Evolutionary conservation across 2,797 vertebrate genomes (phyloP), one percentile per base, ranked within the genome.

Genomic region (Poecilia picta): DNA sequence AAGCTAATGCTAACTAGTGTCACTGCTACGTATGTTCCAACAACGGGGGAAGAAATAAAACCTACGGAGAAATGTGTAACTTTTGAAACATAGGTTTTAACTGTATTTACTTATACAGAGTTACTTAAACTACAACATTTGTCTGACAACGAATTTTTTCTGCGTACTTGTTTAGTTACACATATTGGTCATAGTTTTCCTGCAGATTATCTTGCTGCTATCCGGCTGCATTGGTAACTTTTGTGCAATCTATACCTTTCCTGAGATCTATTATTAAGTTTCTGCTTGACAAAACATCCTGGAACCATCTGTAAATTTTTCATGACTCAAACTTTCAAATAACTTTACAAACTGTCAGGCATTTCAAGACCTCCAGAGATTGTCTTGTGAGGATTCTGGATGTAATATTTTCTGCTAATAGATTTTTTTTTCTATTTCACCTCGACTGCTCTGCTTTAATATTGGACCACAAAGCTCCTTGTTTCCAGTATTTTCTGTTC

Each of bases 301-400:
- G 53, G 53, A 74, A 55, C 73, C 51, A 57, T 57, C 15, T 43
- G 23, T 57, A 74, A 8, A 57, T 36, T 28, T 20, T 74, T 55
- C 13, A 74, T 41, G 36, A n/a, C 51, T 57, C 25, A 16, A 74
- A 74, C 73, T 74, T 74, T 16, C 39, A 8, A 53, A 31, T 57
- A 74, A 74, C 73, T 74, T 57, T 28, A 57, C 11, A 74, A 74
- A 55, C 49, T 73, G 51, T 57, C 73, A 74, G 11, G 13, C 13
- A 41, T 74, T 41, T 43, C 23, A 41, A 74, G 25, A n/a, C 7
- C 36, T 23, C 53, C 36, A 25, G 5, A 39, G 31, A 25, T 28
- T 74, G 49, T 74, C 36, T 57, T 43, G 73, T 57, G 55, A n/a
- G 36, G 33, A 43, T 74, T 41, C 25, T 73, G 10, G 18, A 13